Conservation (phyloP, 2,113 vertebrate species). For the Ranitomeya imitator region DNA sequence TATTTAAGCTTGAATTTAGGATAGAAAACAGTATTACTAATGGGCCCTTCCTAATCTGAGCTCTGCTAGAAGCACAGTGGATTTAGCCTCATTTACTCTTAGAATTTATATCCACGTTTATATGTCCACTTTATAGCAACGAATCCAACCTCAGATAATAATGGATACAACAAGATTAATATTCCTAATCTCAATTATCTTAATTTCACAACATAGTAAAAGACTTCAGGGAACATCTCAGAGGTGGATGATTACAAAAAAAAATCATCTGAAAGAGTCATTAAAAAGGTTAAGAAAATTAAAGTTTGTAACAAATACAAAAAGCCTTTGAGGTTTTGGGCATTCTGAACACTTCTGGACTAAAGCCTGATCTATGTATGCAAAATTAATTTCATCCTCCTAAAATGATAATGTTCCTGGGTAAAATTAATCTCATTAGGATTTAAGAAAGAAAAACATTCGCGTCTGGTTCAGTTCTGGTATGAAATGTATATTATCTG, state of each 20-base stretch:
- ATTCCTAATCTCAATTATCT: neutral
- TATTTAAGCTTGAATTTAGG: neutral
- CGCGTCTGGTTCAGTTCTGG: conserved; percentile 1
- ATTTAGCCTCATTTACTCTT: neutral
- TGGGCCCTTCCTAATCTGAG: neutral
- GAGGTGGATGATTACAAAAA: conserved; percentile 15
- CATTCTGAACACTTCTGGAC: neutral
- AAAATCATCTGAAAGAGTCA: neutral
- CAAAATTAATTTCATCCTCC: conserved; percentile 29
- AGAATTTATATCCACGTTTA: neutral
- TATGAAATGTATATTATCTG: conserved; percentile 2
- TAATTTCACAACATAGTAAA: conserved; percentile 1
- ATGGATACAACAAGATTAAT: conserved; percentile 10
- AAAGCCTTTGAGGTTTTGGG: neutral
- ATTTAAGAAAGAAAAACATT: neutral
- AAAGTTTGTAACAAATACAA: conserved; percentile 18
- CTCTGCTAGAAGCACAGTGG: neutral
- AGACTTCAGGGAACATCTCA: conserved; percentile 17
- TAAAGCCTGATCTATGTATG: conserved; percentile 18
- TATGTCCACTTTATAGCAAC: neutral
- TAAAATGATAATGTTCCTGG: conserved; percentile 40
- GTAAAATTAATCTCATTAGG: conserved; percentile 35
- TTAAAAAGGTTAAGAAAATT: conserved; percentile 25
- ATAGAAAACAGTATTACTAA: neutral
- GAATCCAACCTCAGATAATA: conserved; percentile 6